Conservation (phyloP, 2,888 invertebrate species). For the Apocheima hispidaria region DNA sequence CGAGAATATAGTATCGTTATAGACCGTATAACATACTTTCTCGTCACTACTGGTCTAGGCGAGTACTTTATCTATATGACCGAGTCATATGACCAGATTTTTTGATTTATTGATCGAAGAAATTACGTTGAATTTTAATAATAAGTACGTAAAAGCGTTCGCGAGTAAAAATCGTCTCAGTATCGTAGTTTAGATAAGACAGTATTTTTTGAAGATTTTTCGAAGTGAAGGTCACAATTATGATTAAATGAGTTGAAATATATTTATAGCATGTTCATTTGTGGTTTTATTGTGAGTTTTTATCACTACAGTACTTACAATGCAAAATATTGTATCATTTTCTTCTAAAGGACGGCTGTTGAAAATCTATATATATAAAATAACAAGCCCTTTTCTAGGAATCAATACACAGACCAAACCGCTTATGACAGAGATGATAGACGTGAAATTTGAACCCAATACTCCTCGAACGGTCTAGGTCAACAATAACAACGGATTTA, state of each 20-base stretch:
- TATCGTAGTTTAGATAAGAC: slow-evolving; percentile 62
- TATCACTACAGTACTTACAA: slow-evolving; percentile 31
- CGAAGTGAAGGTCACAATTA: slow-evolving; percentile 66
- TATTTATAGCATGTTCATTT: slow-evolving; percentile 71
- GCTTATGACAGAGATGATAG: too few species aligned
- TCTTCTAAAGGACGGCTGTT: too few species aligned
- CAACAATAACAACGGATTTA: too few species aligned
- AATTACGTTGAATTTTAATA: slow-evolving; percentile 9
- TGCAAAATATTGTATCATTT: neutral
- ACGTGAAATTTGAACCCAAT: too few species aligned
- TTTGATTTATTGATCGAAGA: neutral
- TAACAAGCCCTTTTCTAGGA: too few species aligned
- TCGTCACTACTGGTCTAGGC: slow-evolving; percentile 22
- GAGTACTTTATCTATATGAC: slow-evolving; percentile 26
- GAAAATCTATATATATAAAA: too few species aligned
- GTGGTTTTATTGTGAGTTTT: slow-evolving; percentile 58
- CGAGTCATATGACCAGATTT: slow-evolving; percentile 20
- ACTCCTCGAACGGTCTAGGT: too few species aligned
- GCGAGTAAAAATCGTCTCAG: slow-evolving; percentile 10
- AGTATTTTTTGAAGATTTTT: slow-evolving; percentile 61
- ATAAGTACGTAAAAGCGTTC: slow-evolving; percentile 11
- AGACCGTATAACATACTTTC: slow-evolving; percentile 32
- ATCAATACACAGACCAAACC: too few species aligned
- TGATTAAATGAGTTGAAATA: slow-evolving; percentile 54
- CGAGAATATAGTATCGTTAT: slow-evolving; percentile 21